A percentile compares a stretch with the other conserved stretches of the same genome.
Conservation (phyloP, 2,113 vertebrate species). For the Otocyon megalotis region DNA sequence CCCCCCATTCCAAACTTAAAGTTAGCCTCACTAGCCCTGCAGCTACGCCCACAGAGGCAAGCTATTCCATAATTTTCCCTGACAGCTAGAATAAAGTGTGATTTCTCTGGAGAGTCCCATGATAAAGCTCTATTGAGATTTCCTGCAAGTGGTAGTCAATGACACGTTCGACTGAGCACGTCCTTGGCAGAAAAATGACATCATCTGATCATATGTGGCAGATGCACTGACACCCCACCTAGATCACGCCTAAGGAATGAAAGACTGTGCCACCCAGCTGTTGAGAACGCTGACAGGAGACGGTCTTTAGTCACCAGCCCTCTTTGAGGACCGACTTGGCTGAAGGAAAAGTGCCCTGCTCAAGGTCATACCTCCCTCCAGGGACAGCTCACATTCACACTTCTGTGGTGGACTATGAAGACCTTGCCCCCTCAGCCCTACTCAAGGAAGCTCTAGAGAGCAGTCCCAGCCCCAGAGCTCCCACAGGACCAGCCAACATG, state of each 20-base stretch:
- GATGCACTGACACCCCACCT: neutral
- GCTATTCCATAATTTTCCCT: neutral
- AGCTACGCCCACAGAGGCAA: neutral
- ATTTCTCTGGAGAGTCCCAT: neutral
- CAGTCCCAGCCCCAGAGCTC: neutral
- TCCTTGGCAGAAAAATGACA: neutral
- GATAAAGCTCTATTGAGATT: constrained; percentile 21
- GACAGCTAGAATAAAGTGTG: neutral
- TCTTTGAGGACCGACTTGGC: neutral
- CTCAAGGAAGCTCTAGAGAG: neutral
- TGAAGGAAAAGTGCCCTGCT: neutral
- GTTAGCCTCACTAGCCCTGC: neutral
- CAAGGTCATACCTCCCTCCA: neutral
- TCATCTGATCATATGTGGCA: neutral
- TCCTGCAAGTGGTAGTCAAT: neutral
- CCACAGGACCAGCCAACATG: neutral
- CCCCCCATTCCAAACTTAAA: neutral
- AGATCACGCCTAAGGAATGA: neutral
- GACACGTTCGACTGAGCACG: neutral
- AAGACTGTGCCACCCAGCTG: neutral
- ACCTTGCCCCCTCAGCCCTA: neutral
- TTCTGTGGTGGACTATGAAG: neutral
- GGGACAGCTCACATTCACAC: neutral
- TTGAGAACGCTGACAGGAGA: neutral
- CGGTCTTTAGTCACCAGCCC: neutral